A percentile compares a stretch with the other conserved stretches of the same genome.
Evolutionary conservation across 2,113 vertebrate genomes (phyloP).

Genomic region (Oryzias melastigma): DNA sequence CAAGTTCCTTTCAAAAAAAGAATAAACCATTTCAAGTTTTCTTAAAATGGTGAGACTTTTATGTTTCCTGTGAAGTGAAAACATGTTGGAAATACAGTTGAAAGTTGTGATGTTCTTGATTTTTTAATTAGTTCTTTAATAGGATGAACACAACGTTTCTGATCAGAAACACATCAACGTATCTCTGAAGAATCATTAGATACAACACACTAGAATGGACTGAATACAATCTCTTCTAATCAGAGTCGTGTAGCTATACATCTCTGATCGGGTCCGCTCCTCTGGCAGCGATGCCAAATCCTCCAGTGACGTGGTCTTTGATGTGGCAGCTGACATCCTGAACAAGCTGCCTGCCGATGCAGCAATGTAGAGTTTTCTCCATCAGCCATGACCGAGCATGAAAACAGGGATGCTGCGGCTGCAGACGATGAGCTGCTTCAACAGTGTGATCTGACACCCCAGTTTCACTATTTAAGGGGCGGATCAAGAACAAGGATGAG

Average conservation of each 20-base stretch:
- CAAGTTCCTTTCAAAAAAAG: no score
- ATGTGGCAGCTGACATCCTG: slow-evolving; percentile 86
- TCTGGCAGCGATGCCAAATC: slow-evolving; percentile 81
- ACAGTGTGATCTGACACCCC: slow-evolving; percentile 83
- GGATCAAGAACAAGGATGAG: slow-evolving; percentile 77
- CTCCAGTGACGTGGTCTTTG: slow-evolving; percentile 82
- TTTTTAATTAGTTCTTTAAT: no score
- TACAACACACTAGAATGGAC: slow-evolving; percentile 18
- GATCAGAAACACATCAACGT: no score
- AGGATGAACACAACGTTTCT: no score
- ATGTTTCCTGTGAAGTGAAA: no score
- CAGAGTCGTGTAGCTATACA: slow-evolving; percentile 22
- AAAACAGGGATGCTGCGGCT: slow-evolving; percentile 83
- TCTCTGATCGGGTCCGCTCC: slow-evolving; percentile 76
- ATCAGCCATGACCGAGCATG: slow-evolving; percentile 90
- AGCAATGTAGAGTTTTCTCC: slow-evolving; percentile 81
- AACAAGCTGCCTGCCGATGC: slow-evolving; percentile 82
- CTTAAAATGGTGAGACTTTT: no score
- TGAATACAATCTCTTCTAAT: slow-evolving; percentile 27
- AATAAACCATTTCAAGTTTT: no score
- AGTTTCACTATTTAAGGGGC: slow-evolving; percentile 87
- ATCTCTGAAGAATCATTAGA: slow-evolving; percentile 13
- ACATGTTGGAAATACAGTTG: no score
- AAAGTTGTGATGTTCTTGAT: no score
- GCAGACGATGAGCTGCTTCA: slow-evolving; percentile 93